These are phyloP conservation scores for Salpingus planirostris DNA, from an alignment of 2,888 invertebrate species.

Conservation along the genomic window DNA sequence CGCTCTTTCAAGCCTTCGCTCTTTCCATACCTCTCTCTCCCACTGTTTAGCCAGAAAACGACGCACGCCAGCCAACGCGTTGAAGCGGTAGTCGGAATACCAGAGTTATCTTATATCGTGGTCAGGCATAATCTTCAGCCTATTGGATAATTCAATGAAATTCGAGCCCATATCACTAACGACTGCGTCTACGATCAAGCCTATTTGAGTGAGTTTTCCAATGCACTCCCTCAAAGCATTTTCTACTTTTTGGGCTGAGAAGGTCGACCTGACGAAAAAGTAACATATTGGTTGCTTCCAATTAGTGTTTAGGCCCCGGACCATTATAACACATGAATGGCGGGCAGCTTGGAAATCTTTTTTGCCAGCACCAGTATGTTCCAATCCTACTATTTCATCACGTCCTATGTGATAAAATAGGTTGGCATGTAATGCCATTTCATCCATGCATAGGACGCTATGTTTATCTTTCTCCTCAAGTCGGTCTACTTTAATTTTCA, in stretches of 20 bases:
- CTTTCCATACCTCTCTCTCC: too few species aligned
- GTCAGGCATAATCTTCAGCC: conserved; percentile 10
- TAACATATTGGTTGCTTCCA: conserved; percentile 18
- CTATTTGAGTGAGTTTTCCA: conserved; percentile 6
- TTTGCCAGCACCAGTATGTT: conserved; percentile 3
- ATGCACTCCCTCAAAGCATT: conserved; percentile 4
- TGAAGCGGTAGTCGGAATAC: too few species aligned
- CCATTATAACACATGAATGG: conserved; percentile 12
- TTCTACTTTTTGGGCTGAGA: conserved; percentile 4
- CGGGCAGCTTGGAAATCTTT: conserved; percentile 10
- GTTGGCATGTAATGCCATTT: conserved; percentile 15
- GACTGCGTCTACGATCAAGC: conserved; percentile 11
- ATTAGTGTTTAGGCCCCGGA: conserved; percentile 12
- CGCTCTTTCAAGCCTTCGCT: too few species aligned
- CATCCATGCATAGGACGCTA: conserved; percentile 14
- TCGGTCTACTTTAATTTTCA: conserved; percentile 3
- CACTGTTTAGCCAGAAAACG: too few species aligned
- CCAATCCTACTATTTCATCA: conserved; percentile 15
- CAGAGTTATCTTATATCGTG: too few species aligned
- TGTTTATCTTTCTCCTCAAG: conserved; percentile 12
- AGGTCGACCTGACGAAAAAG: conserved; percentile 8
- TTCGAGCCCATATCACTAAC: conserved; percentile 15
- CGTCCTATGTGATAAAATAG: conserved; percentile 11
- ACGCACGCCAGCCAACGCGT: too few species aligned
- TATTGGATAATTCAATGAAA: conserved; percentile 9